Base-by-base conservation (phyloP, 2,113 vertebrate genomes). In the Aepyceros melampus region DNA sequence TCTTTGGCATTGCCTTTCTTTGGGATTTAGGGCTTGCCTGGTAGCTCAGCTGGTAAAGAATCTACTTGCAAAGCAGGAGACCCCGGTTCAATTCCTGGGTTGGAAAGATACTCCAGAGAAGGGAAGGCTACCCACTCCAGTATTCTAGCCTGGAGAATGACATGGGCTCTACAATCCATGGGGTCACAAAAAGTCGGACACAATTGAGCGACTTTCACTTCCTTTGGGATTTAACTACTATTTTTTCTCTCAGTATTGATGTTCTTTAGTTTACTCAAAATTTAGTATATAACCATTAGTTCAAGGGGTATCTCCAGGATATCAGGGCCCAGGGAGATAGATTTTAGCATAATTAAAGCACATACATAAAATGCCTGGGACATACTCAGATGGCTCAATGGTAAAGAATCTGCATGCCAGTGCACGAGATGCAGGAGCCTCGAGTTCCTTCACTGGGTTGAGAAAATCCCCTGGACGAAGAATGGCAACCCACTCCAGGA, bases 261-360 rank as follows among this genome's bases (percentile, higher is more conserved):
- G 45, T 40, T 85, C 27, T 94, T 93, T 25, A 89, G 33, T 96
- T 93, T 87, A 83, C 76, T 43, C 53, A 58, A 83, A 97, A 79
- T 10, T 89, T 79, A n/a, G 3, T 51, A 40, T 13, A 21, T 31
- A 17, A 60, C 11, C 55, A 23, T 45, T 40, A 74, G 60, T 27
- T n/a, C 3, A 23, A 88, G 27, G 33, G 21, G 5, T 93, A 19
- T 49, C 51, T 40, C 5, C 11, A 25, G 12, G 27, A 51, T n/a
- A 51, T 87, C 21, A 31, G 45, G 31, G 5, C 23, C 8, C 58
- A 33, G 43, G 19, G 5, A 83, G 15, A 64, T 0, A 94, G 40
- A 1, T 40, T 64, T 89, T 13, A 10, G n/a, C 5, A 79, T 55
- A 36, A 94, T 71, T 71, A 85, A 82, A 49, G n/a, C 21, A 49